A percentile compares a stretch with the other conserved stretches of the same genome.
These are phyloP conservation scores for Progne subis DNA, from an alignment of 2,113 vertebrate species.

Conservation along the genomic window DNA sequence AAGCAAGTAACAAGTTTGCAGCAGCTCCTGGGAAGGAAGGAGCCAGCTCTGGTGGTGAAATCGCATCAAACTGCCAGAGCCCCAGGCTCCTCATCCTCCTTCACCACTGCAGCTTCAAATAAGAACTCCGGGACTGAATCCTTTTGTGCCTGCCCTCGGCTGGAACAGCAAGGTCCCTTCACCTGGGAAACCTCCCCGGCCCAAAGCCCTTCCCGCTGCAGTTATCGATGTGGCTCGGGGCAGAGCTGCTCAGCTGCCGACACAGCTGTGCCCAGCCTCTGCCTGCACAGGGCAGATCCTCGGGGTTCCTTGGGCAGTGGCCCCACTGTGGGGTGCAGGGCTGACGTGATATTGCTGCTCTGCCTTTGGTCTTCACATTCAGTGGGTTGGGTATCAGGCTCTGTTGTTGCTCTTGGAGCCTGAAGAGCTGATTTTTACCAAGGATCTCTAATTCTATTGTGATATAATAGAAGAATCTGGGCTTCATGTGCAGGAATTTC, in stretches of 20 bases:
- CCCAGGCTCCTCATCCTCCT: background rate
- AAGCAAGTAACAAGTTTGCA: slow-evolving; percentile 60
- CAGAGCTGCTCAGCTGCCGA: slow-evolving; percentile 20
- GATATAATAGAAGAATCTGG: background rate
- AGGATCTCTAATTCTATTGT: background rate
- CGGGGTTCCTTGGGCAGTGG: background rate
- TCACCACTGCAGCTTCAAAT: background rate
- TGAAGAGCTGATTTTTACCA: background rate
- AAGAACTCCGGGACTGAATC: background rate
- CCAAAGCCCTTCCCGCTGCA: background rate
- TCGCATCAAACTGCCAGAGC: background rate
- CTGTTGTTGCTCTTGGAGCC: background rate
- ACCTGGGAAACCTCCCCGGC: background rate
- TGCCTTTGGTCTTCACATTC: background rate
- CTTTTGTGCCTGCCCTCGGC: background rate
- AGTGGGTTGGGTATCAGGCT: background rate
- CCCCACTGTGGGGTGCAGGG: background rate
- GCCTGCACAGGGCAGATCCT: background rate
- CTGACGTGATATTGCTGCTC: background rate
- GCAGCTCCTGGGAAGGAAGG: slow-evolving; percentile 39
- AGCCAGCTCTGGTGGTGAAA: background rate
- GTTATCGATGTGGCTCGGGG: background rate
- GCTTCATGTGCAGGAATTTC: background rate
- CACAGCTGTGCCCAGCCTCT: background rate
- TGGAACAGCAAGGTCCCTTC: background rate